Percentiles rank a stretch among this genome's conserved stretches.
Evolutionary conservation across 23 tunicate genomes (phyloP).

Genomic region (Oikopleura albicans): DNA sequence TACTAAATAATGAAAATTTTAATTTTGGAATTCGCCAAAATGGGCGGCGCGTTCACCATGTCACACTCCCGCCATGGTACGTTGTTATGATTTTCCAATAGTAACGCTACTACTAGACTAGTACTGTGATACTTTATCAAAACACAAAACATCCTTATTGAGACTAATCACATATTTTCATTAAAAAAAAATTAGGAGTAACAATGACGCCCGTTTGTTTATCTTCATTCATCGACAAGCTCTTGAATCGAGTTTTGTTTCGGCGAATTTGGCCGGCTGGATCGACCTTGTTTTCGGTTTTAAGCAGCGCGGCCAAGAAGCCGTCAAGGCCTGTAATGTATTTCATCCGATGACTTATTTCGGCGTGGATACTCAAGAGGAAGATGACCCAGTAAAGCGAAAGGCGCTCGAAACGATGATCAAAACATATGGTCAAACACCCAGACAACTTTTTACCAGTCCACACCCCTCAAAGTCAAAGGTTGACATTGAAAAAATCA

Average conservation of each 20-base stretch:
- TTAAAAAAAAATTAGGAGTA: no score
- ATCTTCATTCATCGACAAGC: conserved; percentile 87
- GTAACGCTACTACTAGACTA: no score
- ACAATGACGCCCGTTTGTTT: conserved; percentile 56
- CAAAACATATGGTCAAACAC: conserved; percentile 94
- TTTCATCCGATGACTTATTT: conserved; percentile 96
- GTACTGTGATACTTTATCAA: no score
- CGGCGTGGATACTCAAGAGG: conserved; percentile 47
- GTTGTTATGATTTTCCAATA: no score
- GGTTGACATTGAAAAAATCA: not conserved
- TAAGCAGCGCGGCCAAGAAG: conserved; percentile 70
- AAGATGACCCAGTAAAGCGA: conserved; percentile 60
- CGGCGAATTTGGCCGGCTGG: conserved; percentile 51
- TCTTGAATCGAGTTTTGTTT: conserved; percentile 59
- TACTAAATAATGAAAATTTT: conserved; percentile 78
- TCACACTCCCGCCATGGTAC: conserved; percentile 72
- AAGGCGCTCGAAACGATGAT: conserved; percentile 89
- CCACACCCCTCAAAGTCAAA: conserved; percentile 37
- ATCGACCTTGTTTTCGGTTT: conserved; percentile 76
- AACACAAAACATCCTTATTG: no score
- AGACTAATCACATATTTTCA: no score
- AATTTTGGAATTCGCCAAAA: conserved; percentile 76
- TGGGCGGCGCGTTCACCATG: conserved; percentile 72
- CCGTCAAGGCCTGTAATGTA: conserved; percentile 64
- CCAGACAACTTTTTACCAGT: conserved; percentile 43